phyloP scores from a whole-genome alignment of 2,113 vertebrate genomes.

The Sprattus sprattus region DNA sequence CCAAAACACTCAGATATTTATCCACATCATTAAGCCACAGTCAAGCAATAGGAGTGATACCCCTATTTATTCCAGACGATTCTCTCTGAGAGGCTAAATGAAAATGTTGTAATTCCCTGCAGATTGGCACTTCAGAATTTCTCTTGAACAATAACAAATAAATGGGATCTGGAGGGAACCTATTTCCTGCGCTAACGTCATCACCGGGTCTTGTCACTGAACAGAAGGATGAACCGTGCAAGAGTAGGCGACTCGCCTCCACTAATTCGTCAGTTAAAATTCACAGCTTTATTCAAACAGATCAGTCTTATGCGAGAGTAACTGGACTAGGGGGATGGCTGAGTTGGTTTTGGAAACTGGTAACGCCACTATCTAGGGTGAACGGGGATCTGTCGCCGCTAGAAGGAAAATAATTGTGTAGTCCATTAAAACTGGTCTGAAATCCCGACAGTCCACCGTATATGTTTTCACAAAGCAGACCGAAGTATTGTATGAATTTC shows the following conservation, averaged over 20 bases:
- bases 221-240: not conserved
- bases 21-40: slow-evolving; percentile 43
- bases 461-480: slow-evolving; percentile 15
- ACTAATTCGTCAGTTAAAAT: not conserved
- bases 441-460: not conserved
- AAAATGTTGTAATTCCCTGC: slow-evolving; percentile 30
- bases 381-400: not conserved
- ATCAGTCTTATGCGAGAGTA: not conserved
- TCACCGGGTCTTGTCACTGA: not conserved
- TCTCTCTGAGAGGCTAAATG: slow-evolving; percentile 18
- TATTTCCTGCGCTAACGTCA: slow-evolving; percentile 20
- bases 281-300: not conserved
- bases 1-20: slow-evolving; percentile 36
- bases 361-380: not conserved
- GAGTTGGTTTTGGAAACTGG: not conserved
- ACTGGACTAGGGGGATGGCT: not conserved
- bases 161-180: not conserved
- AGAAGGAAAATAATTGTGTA: not conserved
- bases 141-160: slow-evolving; percentile 22
- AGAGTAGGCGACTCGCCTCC: not conserved
- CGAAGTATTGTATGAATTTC: not conserved
- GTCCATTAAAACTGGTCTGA: not conserved
- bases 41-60: slow-evolving; percentile 44
- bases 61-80: not conserved
- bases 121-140: slow-evolving; percentile 17